These are phyloP conservation scores for Parnassius glacialis DNA, from an alignment of 2,888 invertebrate genomes.

Conservation along the genomic window DNA sequence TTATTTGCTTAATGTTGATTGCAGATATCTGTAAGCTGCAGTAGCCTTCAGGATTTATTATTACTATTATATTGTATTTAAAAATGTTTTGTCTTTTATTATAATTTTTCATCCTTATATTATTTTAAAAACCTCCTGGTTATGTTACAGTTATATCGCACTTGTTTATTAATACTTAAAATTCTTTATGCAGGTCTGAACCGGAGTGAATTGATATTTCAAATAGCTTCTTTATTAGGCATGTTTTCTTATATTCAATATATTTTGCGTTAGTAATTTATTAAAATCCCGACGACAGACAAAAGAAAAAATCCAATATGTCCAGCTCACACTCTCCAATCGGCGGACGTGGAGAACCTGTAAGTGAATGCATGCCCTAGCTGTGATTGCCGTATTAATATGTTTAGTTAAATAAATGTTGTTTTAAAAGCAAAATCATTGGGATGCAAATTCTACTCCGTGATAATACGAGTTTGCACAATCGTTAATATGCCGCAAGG, in stretches of 20 bases:
- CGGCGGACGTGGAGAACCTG: constrained; percentile 38
- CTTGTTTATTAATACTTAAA: not conserved
- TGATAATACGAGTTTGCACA: not conserved
- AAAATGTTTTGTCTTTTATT: too few species aligned
- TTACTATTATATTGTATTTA: too few species aligned
- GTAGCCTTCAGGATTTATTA: too few species aligned
- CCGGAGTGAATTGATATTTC: constrained; percentile 1
- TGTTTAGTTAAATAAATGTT: constrained; percentile 1
- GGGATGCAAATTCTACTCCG: not conserved
- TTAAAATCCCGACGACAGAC: not conserved
- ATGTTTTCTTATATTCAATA: not conserved
- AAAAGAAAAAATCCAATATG: constrained; percentile 10
- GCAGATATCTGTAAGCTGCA: too few species aligned
- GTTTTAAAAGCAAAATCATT: not conserved
- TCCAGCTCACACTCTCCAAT: constrained; percentile 43
- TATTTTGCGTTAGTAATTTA: not conserved
- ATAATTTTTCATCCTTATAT: too few species aligned
- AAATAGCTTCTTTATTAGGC: not conserved
- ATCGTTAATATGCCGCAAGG: not conserved
- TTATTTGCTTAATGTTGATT: too few species aligned
- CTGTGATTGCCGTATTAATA: not conserved
- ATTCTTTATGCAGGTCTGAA: constrained; percentile 15
- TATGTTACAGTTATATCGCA: not conserved
- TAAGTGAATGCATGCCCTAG: constrained; percentile 37
- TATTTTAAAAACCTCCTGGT: too few species aligned